Evolutionary conservation across 2,888 invertebrate species (phyloP), one percentile per base, ranked within the genome.

Genomic region (Drosophila borborema): DNA sequence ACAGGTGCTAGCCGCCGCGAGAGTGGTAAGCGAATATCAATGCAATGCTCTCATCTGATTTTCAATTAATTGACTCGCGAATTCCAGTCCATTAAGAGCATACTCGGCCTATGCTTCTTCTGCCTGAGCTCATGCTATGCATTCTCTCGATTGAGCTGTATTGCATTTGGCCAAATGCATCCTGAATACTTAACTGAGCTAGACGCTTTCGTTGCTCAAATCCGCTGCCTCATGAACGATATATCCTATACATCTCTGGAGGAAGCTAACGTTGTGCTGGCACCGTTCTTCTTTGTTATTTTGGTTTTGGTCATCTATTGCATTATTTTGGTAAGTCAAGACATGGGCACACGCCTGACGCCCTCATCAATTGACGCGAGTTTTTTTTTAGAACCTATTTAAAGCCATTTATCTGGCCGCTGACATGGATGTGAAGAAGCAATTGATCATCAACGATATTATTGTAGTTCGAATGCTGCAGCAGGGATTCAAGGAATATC

Each of bases 321-420:
- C 0, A 20, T 77, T 7, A 36, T 59, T 0, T 5, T 72, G 36
- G 75, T 72, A 53, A 72, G 45, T 48, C 28, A 28, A 28, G 28
- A 6, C 28, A 28, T 28, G 6, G 6, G 4, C 6, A 4, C 14
- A 8, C 0, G 2, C 8, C 3, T 8, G 7, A 9, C 5, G 20
- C 9, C 1, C 0, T 0, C n/a, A 3, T 0, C 8, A 12, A 10
- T 34, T 14, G 7, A 14, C 0, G 0, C 2, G 1, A 6, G 16
- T 18, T 20, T 9, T 16, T 18, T 20, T 9, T 16, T 6, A 76
- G 75, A 64, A 67, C 28, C 12, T 76, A 0, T 73, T 77, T 64
- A 43, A 67, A 18, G 78, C 73, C 6, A 64, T 76, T n/a, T 53
- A 61, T 14, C n/a, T 76, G 43, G 14, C 48, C 4, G 12, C 43